phyloP scores from a whole-genome alignment of 2,888 invertebrate species.

The Prostheceraeus crozeri region DNA sequence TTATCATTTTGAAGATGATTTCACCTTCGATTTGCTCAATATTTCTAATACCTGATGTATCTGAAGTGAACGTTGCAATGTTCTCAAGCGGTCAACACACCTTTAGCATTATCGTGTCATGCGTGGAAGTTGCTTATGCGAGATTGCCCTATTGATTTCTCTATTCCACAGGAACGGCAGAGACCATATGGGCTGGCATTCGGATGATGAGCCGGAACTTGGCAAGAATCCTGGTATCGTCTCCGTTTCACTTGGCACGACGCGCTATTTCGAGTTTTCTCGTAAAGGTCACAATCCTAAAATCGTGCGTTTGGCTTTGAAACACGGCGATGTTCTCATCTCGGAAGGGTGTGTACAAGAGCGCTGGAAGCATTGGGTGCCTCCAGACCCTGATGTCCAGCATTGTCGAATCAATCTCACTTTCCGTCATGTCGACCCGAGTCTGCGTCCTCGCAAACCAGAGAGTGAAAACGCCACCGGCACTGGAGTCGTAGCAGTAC shows the following conservation, averaged over 20 bases:
- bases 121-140: no score
- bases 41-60: no score
- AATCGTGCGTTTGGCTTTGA: background rate
- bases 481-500: no score
- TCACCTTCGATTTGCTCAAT: no score
- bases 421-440: constrained; percentile 12
- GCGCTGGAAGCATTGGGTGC: constrained; percentile 21
- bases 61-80: no score
- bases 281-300: background rate
- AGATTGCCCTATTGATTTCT: no score
- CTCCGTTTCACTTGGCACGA: constrained; percentile 1
- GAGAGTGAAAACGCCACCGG: no score
- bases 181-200: constrained; percentile 51
- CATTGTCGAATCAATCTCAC: constrained; percentile 11
- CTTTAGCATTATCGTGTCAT: no score
- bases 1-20: no score
- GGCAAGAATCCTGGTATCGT: constrained; percentile 46
- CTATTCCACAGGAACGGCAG: constrained; percentile 47
- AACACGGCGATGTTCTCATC: constrained; percentile 21
- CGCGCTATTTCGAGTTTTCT: constrained; percentile 23
- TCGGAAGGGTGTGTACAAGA: constrained; percentile 23
- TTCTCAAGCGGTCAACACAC: no score
- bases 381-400: constrained; percentile 6
- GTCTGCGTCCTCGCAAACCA: no score
- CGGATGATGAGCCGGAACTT: constrained; percentile 47